Conservation (phyloP, 2,797 vertebrate genomes). For the Argentina silus region DNA sequence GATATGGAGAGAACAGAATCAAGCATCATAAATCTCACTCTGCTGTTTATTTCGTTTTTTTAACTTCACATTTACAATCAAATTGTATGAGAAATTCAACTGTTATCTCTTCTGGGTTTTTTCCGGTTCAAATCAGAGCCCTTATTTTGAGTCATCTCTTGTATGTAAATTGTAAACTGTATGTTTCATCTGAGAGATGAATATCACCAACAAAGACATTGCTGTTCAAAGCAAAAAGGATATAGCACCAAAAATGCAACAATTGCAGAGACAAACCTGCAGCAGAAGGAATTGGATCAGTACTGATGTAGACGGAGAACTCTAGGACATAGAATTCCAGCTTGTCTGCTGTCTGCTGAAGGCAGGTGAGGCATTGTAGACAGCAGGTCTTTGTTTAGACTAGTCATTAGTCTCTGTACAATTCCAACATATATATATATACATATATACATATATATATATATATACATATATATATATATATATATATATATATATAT, state of each 20-base stretch:
- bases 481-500: constrained; percentile 77
- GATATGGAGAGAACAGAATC: constrained; percentile 44
- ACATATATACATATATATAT: no score
- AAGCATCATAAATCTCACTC: constrained; percentile 48
- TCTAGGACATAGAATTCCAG: constrained; percentile 18
- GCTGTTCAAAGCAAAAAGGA: constrained; percentile 40
- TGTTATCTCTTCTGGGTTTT: constrained; percentile 32
- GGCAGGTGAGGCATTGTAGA: constrained; percentile 43
- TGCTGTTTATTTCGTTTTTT: constrained; percentile 47
- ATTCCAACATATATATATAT: constrained; percentile 73
- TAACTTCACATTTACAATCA: constrained; percentile 36
- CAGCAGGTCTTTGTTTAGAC: constrained; percentile 73
- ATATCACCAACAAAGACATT: constrained; percentile 30
- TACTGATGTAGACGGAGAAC: constrained; percentile 43
- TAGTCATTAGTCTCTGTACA: constrained; percentile 72
- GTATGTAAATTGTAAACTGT: no score
- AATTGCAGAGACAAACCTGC: constrained; percentile 38
- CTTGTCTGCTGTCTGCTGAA: constrained; percentile 18
- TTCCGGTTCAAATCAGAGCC: constrained; percentile 38
- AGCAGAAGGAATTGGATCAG: constrained; percentile 44
- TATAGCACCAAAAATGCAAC: constrained; percentile 59
- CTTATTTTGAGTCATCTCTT: constrained; percentile 42
- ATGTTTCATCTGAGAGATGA: constrained; percentile 52
- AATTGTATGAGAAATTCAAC: constrained; percentile 44
- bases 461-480: constrained; percentile 79